A percentile compares a stretch with the other conserved stretches of the same genome.
These are phyloP conservation scores for Semnornis frantzii DNA, from an alignment of 2,113 vertebrate species.

Conservation along the genomic window DNA sequence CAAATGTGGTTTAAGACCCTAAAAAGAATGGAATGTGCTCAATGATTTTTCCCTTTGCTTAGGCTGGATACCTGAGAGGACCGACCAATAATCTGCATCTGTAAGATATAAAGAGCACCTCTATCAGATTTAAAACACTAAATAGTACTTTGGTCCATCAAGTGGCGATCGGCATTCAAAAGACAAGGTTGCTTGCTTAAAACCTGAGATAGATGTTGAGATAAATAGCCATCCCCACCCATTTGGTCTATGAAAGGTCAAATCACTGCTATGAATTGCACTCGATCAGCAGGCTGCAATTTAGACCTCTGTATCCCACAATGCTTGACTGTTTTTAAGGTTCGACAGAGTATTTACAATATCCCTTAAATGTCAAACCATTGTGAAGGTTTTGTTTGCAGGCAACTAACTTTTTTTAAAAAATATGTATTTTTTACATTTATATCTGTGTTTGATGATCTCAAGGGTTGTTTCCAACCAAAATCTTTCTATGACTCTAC, in stretches of 20 bases:
- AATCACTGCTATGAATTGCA: not conserved
- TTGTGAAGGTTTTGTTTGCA: not conserved
- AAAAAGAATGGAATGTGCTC: constrained; percentile 6
- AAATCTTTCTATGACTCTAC: too few species aligned
- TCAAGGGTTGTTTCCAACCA: too few species aligned
- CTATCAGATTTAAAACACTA: not conserved
- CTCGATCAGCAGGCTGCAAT: not conserved
- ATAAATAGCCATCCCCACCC: not conserved
- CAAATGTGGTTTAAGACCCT: not conserved
- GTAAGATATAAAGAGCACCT: not conserved
- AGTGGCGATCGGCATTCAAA: not conserved
- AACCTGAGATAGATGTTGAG: not conserved
- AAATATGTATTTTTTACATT: not conserved
- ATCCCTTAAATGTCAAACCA: not conserved
- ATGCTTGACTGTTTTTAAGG: not conserved
- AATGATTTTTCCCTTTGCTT: not conserved
- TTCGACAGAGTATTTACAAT: not conserved
- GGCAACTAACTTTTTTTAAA: not conserved
- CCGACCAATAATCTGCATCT: not conserved
- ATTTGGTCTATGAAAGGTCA: not conserved
- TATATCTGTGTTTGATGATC: too few species aligned
- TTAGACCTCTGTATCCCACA: not conserved
- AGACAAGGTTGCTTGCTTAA: not conserved
- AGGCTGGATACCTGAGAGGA: not conserved
- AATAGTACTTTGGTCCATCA: not conserved